phyloP scores from a whole-genome alignment of 2,888 invertebrate species.

The Lordiphosa andalusiaca region DNA sequence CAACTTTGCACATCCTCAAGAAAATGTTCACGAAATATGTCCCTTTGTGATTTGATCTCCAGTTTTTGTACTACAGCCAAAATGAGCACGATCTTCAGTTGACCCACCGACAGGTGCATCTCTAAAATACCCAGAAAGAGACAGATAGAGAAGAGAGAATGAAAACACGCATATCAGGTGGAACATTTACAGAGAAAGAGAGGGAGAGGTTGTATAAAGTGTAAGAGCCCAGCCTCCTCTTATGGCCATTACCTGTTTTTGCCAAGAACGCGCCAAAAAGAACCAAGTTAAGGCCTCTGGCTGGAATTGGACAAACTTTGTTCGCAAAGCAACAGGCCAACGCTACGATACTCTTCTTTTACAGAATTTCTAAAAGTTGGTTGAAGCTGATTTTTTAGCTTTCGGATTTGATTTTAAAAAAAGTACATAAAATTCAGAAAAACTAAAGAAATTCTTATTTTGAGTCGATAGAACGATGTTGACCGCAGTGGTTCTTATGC shows the following conservation, averaged over 20 bases:
- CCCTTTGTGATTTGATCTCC: constrained; percentile 16
- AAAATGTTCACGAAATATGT: constrained; percentile 29
- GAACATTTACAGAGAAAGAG: constrained; percentile 6
- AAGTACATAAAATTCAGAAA: too few species aligned
- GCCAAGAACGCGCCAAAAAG: constrained; percentile 22
- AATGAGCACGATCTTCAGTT: constrained; percentile 32
- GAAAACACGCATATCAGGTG: constrained; percentile 9
- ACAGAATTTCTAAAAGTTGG: not conserved
- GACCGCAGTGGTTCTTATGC: too few species aligned
- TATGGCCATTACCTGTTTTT: constrained; percentile 34
- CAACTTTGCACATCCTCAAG: constrained; percentile 36
- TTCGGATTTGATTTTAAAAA: too few species aligned
- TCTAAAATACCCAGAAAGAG: constrained; percentile 11
- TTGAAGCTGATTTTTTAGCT: too few species aligned
- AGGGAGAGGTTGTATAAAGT: not conserved
- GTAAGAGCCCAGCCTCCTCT: constrained; percentile 31
- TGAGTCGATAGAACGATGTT: too few species aligned
- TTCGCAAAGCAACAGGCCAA: not conserved
- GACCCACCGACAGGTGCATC: constrained; percentile 34
- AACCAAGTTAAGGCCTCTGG: constrained; percentile 13
- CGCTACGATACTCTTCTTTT: not conserved
- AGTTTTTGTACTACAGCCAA: constrained; percentile 33
- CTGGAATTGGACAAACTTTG: constrained; percentile 1
- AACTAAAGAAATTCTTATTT: too few species aligned
- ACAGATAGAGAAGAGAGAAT: not conserved